phyloP scores from a whole-genome alignment of 2,797 vertebrate genomes.

The Sphenopsis melanotis region DNA sequence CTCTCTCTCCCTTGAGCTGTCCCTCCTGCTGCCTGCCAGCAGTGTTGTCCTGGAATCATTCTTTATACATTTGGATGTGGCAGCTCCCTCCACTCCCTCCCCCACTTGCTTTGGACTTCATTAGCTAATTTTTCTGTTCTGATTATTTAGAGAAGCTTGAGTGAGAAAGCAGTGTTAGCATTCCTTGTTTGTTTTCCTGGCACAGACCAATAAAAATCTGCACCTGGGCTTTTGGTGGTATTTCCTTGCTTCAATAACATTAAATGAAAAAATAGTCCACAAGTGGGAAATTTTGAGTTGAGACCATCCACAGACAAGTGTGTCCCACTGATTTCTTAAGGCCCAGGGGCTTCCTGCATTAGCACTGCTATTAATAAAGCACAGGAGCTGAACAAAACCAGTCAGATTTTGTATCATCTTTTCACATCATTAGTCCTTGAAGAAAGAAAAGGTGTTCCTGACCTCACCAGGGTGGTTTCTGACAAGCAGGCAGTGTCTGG shows the following conservation, averaged over 20 bases:
- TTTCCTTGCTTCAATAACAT: neutral
- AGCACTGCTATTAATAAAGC: neutral
- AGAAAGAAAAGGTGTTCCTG: neutral
- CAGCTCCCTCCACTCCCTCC: neutral
- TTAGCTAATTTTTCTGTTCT: neutral
- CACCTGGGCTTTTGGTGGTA: neutral
- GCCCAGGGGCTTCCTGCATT: neutral
- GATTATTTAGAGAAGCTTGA: neutral
- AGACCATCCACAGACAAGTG: neutral
- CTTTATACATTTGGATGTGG: neutral
- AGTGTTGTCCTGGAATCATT: neutral
- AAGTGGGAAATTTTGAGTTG: neutral
- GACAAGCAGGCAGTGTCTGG: neutral
- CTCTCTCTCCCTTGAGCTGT: neutral
- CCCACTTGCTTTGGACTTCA: neutral
- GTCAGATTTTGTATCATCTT: neutral
- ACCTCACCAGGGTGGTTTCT: neutral
- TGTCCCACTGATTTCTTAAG: neutral
- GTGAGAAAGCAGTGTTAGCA: neutral
- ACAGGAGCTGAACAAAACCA: neutral
- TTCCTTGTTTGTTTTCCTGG: neutral
- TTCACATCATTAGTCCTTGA: neutral
- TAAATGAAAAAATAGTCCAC: neutral
- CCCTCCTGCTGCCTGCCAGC: neutral
- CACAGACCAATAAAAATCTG: neutral